Base-by-base conservation (phyloP, 2,113 vertebrate genomes). In the Pelvicachromis taeniatus region DNA sequence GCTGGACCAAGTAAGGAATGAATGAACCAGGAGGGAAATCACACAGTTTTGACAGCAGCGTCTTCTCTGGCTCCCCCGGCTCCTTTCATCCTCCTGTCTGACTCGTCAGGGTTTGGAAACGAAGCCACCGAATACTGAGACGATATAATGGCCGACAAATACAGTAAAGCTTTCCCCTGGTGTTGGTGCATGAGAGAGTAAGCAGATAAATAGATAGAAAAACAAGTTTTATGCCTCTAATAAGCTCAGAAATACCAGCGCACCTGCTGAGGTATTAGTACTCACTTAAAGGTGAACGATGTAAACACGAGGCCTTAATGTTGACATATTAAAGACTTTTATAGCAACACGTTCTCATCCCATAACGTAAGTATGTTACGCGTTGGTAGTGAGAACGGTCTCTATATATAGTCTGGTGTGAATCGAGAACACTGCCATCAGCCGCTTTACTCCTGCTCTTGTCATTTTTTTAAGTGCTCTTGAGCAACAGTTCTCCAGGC, bases 21-120 rank as follows among this genome's bases (percentile, higher is more conserved):
- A 26, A 26, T 4, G 56, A 88, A 86, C 85, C 84, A 61, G 83
- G 78, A 82, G 90, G 90, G 92, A 91, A 88, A 90, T 91, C 86
- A 84, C 53, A 56, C 16, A 80, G 81, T 85, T 92, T 78, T 91
- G 92, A 92, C 91, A 90, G 87, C 13, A 87, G 84, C 84, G 84
- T 85, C 56, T 91, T 81, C 50, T 80, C 26, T 83, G 92, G 85
- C 84, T 56, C 77, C 73, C 78, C 6, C 29, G 42, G 55, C 78
- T 82, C 53, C 53, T 80, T 63, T 89, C 79, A 61, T 52, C 80
- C 55, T 85, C 56, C 78, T 84, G 82, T 78, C 91, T 90, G 89
- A 88, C 84, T 92, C 87, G 42, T 33, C 23, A 59, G 61, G 38
- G 75, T 82, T 87, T 82, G 33, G 78, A 56, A 48, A 83, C 23